Evolutionary conservation across 1,140 invertebrate genomes (phyloP).

Genomic region (Penaeus chinensis): DNA sequence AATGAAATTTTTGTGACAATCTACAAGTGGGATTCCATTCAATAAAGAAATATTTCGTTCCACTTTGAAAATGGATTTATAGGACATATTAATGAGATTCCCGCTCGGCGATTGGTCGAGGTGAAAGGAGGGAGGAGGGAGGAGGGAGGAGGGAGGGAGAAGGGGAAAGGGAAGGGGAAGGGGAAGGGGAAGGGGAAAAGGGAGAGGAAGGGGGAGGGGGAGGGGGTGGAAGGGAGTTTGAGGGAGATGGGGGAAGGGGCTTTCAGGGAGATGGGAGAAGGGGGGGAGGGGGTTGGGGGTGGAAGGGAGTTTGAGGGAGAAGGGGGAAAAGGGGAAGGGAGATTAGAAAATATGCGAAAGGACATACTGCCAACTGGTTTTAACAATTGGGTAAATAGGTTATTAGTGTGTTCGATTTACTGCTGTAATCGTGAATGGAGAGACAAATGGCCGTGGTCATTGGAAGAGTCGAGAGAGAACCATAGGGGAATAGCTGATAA

Average conservation of each 20-base stretch:
- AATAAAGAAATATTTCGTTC: slow-evolving; percentile 58
- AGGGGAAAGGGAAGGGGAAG: neutral
- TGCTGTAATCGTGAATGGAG: too few relatives aligned
- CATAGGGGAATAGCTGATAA: too few relatives aligned
- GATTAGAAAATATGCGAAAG: too few relatives aligned
- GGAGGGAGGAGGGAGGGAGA: neutral
- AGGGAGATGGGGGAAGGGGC: too few relatives aligned
- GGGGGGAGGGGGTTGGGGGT: neutral
- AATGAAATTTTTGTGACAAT: slow-evolving; percentile 61
- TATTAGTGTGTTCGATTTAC: too few relatives aligned
- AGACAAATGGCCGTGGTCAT: too few relatives aligned
- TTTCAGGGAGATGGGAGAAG: neutral
- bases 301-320: too few relatives aligned
- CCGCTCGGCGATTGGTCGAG: neutral
- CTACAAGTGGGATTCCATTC: slow-evolving; percentile 51
- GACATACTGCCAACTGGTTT: too few relatives aligned
- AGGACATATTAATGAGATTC: slow-evolving; percentile 55
- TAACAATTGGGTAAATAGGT: too few relatives aligned
- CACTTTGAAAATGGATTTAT: slow-evolving; percentile 57
- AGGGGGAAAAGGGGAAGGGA: too few relatives aligned
- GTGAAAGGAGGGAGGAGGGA: neutral
- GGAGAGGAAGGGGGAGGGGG: neutral
- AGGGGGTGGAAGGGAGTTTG: neutral
- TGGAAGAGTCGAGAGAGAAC: too few relatives aligned
- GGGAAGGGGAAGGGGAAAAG: neutral